phyloP scores from a whole-genome alignment of 2,797 vertebrate species.

The Channallabes apus region DNA sequence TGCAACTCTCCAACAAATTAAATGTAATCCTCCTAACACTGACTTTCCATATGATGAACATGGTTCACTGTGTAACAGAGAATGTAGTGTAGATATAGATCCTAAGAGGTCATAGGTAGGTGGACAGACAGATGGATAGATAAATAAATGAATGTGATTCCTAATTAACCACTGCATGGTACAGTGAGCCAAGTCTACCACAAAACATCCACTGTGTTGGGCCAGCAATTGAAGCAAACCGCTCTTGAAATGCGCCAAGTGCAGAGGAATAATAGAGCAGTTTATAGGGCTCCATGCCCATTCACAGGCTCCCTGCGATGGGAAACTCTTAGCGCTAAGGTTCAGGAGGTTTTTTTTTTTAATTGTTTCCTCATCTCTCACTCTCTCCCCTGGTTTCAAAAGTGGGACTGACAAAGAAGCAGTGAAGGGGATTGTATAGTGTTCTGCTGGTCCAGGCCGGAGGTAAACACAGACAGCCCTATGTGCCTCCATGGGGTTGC shows the following conservation, averaged over 20 bases:
- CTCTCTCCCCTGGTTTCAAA: slow-evolving; percentile 65
- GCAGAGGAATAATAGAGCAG: slow-evolving; percentile 75
- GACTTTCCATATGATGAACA: slow-evolving; percentile 7
- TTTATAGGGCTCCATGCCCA: slow-evolving; percentile 77
- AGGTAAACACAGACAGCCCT: slow-evolving; percentile 72
- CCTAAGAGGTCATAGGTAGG: slow-evolving; percentile 59
- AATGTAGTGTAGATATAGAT: slow-evolving; percentile 34
- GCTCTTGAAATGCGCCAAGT: slow-evolving; percentile 75
- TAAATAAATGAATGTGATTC: slow-evolving; percentile 60
- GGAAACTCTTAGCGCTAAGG: slow-evolving; percentile 73
- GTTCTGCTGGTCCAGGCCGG: slow-evolving; percentile 71
- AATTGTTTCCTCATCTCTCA: slow-evolving; percentile 74
- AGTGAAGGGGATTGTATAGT: slow-evolving; percentile 77
- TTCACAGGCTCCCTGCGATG: slow-evolving; percentile 78
- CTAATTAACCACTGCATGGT: slow-evolving; percentile 75
- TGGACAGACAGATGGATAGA: slow-evolving; percentile 57
- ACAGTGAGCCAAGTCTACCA: slow-evolving; percentile 70
- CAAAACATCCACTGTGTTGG: slow-evolving; percentile 77
- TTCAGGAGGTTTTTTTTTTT: slow-evolving; percentile 74
- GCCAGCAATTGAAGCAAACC: slow-evolving; percentile 71
- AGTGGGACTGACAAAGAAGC: slow-evolving; percentile 75
- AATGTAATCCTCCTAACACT: slow-evolving; percentile 3
- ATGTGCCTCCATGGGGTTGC: slow-evolving; percentile 59
- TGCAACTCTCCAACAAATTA: too few relatives aligned
- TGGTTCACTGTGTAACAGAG: neutral